phyloP scores from a whole-genome alignment of 35 echinoderm and acorn worm genomes.

The Antedon bifida region DNA sequence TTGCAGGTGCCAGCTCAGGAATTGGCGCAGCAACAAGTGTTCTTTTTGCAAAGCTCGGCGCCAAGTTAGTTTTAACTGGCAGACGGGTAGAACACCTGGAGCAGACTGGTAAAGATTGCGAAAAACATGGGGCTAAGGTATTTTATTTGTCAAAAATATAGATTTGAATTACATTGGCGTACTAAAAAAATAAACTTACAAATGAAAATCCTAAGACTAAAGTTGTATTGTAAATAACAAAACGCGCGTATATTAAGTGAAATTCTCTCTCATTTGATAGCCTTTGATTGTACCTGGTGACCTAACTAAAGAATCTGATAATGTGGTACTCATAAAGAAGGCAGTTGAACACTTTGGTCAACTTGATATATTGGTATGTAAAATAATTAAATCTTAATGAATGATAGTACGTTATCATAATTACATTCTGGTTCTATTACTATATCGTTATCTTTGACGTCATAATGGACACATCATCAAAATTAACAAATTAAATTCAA shows the following conservation, averaged over 20 bases:
- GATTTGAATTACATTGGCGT: too few relatives aligned
- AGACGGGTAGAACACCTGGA: constrained; percentile 64
- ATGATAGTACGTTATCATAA: too few relatives aligned
- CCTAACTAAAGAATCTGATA: constrained; percentile 32
- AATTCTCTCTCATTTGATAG: constrained; percentile 1
- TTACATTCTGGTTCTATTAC: too few relatives aligned
- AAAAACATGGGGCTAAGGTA: constrained; percentile 35
- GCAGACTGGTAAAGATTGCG: constrained; percentile 57
- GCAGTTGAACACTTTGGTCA: constrained; percentile 65
- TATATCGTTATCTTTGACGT: too few relatives aligned
- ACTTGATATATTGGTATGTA: constrained; percentile 78
- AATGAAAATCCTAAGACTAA: not conserved
- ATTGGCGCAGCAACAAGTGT: constrained; percentile 94
- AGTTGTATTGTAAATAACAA: not conserved
- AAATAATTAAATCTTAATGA: too few relatives aligned
- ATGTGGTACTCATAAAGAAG: constrained; percentile 30
- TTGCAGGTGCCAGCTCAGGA: constrained; percentile 91
- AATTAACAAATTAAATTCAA: too few relatives aligned
- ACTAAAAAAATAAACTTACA: too few relatives aligned
- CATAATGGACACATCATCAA: too few relatives aligned
- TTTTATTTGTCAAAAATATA: too few relatives aligned
- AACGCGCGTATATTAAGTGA: too few relatives aligned
- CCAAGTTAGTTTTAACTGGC: constrained; percentile 48
- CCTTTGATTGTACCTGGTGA: constrained; percentile 51
- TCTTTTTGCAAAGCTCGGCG: constrained; percentile 80